Conservation (phyloP, 2,113 vertebrate species). For the Scortum barcoo region DNA sequence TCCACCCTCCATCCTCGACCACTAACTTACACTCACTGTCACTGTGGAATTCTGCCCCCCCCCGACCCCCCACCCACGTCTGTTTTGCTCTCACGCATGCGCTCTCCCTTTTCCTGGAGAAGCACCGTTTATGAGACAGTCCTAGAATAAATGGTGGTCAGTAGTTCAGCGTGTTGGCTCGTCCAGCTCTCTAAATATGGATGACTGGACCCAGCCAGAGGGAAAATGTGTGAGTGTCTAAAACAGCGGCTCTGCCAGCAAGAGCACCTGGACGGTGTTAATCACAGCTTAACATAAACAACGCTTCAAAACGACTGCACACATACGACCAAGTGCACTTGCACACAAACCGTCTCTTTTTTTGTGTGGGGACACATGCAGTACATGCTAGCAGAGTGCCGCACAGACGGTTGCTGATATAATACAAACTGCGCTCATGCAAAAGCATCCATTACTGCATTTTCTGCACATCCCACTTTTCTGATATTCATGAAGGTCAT, state of each 20-base stretch:
- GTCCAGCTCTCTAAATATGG: constrained; percentile 81
- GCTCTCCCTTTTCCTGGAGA: constrained; percentile 57
- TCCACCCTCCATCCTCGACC: constrained; percentile 53
- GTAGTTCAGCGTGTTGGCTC: constrained; percentile 84
- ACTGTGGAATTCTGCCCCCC: constrained; percentile 72
- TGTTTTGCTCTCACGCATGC: constrained; percentile 61
- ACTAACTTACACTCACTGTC: constrained; percentile 68
- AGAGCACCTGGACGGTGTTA: constrained; percentile 96
- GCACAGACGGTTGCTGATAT: constrained; percentile 55
- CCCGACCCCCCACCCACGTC: constrained; percentile 29
- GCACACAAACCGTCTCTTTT: constrained; percentile 47
- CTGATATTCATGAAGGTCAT: constrained; percentile 5
- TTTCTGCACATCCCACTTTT: constrained; percentile 15
- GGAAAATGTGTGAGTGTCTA: constrained; percentile 84
- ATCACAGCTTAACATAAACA: constrained; percentile 94
- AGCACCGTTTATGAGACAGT: constrained; percentile 81
- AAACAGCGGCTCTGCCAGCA: constrained; percentile 85
- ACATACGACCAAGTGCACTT: constrained; percentile 54
- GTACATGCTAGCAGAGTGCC: constrained; percentile 34
- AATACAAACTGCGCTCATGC: constrained; percentile 24
- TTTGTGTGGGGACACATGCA: constrained; percentile 48
- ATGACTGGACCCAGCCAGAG: constrained; percentile 81
- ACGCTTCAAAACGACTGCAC: constrained; percentile 85
- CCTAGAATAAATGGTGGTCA: constrained; percentile 88
- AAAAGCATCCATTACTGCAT: constrained; percentile 29